Evolutionary conservation across 2,888 invertebrate species (phyloP).

Genomic region (Chalcis sispes): DNA sequence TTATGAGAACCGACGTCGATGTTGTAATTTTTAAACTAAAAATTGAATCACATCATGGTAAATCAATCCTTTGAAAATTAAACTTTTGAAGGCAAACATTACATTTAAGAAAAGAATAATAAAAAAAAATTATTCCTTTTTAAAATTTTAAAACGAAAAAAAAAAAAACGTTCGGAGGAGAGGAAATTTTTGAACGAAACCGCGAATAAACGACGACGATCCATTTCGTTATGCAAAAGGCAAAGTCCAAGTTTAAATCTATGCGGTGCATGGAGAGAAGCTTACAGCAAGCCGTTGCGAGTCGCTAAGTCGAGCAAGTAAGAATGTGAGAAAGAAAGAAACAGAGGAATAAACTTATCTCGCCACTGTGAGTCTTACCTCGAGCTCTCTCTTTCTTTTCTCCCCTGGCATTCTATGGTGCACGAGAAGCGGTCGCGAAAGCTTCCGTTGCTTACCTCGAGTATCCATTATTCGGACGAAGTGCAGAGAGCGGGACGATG

Average conservation of each 20-base stretch:
- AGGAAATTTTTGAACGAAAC: constrained; percentile 30
- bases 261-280: constrained; percentile 37
- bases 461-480: neutral
- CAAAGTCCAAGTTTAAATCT: constrained; percentile 25
- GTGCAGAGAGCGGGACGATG: constrained; percentile 17
- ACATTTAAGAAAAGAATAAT: too few species aligned
- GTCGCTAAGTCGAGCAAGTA: constrained; percentile 24
- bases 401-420: constrained; percentile 17
- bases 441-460: constrained; percentile 40
- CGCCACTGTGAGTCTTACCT: constrained; percentile 47
- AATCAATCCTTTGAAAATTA: too few species aligned
- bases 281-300: constrained; percentile 19
- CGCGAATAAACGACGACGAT: constrained; percentile 43
- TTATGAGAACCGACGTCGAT: constrained; percentile 14
- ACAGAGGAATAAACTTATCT: constrained; percentile 23
- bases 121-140: too few species aligned
- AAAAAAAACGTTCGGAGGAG: constrained; percentile 26
- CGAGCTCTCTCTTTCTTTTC: constrained; percentile 28
- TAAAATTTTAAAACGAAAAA: too few species aligned
- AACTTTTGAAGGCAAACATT: too few species aligned
- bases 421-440: neutral
- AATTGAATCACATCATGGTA: neutral
- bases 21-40: constrained; percentile 38
- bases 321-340: too few species aligned
- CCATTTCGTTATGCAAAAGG: constrained; percentile 46